These are phyloP conservation scores for Bettongia penicillata DNA, from an alignment of 2,113 vertebrate genomes.

Conservation along the genomic window DNA sequence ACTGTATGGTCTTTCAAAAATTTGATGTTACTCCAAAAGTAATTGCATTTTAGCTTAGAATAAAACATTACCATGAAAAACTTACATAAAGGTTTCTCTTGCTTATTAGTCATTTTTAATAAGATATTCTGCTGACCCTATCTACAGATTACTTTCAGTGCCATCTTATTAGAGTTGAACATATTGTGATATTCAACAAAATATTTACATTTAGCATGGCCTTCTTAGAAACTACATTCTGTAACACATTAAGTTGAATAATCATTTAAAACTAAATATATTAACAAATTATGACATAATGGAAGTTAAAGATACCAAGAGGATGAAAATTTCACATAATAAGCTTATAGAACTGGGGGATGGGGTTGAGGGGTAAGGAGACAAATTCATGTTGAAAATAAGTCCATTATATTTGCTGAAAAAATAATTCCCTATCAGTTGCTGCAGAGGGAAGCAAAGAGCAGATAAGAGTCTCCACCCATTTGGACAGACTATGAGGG, in stretches of 20 bases:
- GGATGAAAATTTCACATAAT: constrained; percentile 16
- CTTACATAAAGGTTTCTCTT: not conserved
- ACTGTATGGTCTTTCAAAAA: not conserved
- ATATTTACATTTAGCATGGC: not conserved
- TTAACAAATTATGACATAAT: not conserved
- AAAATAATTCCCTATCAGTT: constrained; percentile 14
- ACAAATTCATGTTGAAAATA: constrained; percentile 28
- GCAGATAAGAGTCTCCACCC: not conserved
- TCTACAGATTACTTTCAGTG: not conserved
- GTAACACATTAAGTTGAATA: not conserved
- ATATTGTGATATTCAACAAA: not conserved
- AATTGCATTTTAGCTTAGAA: constrained; percentile 20
- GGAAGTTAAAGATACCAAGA: constrained; percentile 22
- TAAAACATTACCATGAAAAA: constrained; percentile 41
- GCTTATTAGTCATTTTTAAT: not conserved
- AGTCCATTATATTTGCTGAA: not conserved
- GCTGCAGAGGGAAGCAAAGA: constrained; percentile 25
- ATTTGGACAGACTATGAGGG: not conserved
- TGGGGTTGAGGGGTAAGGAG: not conserved
- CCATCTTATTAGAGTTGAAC: not conserved
- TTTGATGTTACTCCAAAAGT: not conserved
- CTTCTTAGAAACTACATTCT: constrained; percentile 16
- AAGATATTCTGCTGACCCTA: not conserved
- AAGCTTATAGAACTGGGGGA: not conserved
- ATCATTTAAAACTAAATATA: not conserved